Base-by-base conservation (phyloP, 2,797 vertebrate genomes). In the Netta rufina region DNA sequence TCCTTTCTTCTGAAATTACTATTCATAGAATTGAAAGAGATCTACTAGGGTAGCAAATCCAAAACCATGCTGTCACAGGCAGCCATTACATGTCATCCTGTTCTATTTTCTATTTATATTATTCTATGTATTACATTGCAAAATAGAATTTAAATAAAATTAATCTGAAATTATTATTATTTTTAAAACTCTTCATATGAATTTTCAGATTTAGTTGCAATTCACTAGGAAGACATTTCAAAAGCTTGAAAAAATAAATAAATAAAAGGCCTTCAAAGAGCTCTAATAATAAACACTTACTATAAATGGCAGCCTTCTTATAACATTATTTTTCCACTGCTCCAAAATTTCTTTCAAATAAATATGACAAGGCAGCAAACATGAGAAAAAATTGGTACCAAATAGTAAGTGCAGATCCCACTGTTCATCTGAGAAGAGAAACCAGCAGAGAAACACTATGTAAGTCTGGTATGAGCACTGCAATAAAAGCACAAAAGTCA, bases 11-110 rank as follows among this genome's bases (percentile, higher is more conserved):
- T 88, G 71, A 95, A 90, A 95, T 93, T 84, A 84, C 91, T 92
- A 93, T 95, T 95, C 93, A 96, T 45, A 86, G 81, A 95, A 94
- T 33, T 96, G 92, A 96, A 96, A 96, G 81, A 93, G 89, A 95
- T 96, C 81, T 94, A 94, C 94, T 92, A 90, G 86, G 92, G 89
- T 96, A 92, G 93, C 92, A 96, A 94, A 96, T 96, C 90, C 93
- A 91, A 89, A 92, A 45, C 78, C 72, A 87, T 38, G 67, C 86
- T 95, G 92, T 90, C 94, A 95, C 15, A 95, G 71, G 53, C 94
- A 96, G 67, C 61, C 86, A 90, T 92, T 78, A 89, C 92, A 81
- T 94, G 71, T 73, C 83, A 93, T 87, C 62, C 80, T 92, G 73
- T 92, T 95, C 70, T 84, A 83, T 87, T 85, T 95, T 89, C 87